Percentiles rank a stretch among this genome's conserved stretches.
phyloP scores from a whole-genome alignment of 2,888 invertebrate genomes.

The Coronaproctus castanopsis region DNA sequence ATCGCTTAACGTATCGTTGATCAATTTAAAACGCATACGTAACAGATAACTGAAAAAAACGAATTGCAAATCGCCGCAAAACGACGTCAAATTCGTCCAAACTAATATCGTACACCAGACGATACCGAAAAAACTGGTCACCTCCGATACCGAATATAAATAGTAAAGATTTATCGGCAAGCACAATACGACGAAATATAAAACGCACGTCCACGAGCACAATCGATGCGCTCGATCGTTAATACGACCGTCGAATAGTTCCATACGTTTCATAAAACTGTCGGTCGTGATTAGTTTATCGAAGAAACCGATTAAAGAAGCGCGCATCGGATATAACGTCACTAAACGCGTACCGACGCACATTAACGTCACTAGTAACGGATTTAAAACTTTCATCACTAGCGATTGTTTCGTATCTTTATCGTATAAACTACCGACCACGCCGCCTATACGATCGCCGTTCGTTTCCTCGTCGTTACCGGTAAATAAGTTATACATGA shows the following conservation, averaged over 20 bases:
- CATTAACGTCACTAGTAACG: slow-evolving; percentile 14
- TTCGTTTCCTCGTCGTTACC: not conserved
- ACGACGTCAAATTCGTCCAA: slow-evolving; percentile 14
- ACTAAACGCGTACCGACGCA: slow-evolving; percentile 13
- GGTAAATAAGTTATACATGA: not conserved
- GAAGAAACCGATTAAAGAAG: slow-evolving; percentile 10
- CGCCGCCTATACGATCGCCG: not conserved
- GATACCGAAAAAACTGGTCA: slow-evolving; percentile 11
- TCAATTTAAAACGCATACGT: slow-evolving; percentile 12
- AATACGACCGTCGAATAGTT: not conserved
- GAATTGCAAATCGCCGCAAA: slow-evolving; percentile 15
- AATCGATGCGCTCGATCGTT: not conserved
- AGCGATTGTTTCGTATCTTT: slow-evolving; percentile 13
- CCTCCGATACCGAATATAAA: slow-evolving; percentile 4
- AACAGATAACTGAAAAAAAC: slow-evolving; percentile 14
- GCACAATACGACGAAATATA: slow-evolving; percentile 12
- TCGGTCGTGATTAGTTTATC: slow-evolving; percentile 12
- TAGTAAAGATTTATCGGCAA: slow-evolving; percentile 15
- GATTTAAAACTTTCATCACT: slow-evolving; percentile 16
- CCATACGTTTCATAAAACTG: slow-evolving; percentile 5
- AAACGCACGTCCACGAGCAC: slow-evolving; percentile 4
- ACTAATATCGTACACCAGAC: slow-evolving; percentile 14
- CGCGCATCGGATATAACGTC: slow-evolving; percentile 8
- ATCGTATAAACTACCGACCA: not conserved
- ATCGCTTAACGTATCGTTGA: slow-evolving; percentile 10